A percentile compares a stretch with the other conserved stretches of the same genome.
phyloP scores from a whole-genome alignment of 2,113 vertebrate species.

The Engraulis encrasicolus region DNA sequence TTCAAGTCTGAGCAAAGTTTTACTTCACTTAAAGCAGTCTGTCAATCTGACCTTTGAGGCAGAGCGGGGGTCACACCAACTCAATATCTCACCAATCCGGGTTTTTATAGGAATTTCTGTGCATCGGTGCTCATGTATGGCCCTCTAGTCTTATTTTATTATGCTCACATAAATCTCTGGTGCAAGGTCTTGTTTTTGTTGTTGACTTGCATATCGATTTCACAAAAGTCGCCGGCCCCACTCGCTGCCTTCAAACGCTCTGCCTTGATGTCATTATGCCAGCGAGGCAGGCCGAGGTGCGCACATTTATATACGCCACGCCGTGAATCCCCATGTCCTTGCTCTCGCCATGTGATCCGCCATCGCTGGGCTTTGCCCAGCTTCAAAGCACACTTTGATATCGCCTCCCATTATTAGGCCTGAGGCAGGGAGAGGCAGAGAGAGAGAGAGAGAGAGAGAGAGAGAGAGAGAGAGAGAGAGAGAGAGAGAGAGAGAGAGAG shows the following conservation, averaged over 20 bases:
- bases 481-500: background rate
- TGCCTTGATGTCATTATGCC: conserved; percentile 3
- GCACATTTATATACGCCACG: background rate
- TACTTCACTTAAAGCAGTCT: no score
- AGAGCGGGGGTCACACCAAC: no score
- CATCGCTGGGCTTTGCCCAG: background rate
- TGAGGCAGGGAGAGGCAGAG: background rate
- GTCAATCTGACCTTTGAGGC: no score
- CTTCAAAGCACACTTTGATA: conserved; percentile 5
- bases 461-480: conserved; percentile 25
- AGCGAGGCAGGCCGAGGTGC: background rate
- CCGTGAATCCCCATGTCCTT: background rate
- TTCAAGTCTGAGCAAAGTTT: no score
- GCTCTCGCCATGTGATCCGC: background rate
- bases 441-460: background rate
- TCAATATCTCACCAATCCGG: background rate
- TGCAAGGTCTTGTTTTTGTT: background rate
- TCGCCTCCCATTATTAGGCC: conserved; percentile 1
- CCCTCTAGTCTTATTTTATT: background rate
- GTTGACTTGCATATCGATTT: background rate
- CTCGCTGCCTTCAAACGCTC: background rate
- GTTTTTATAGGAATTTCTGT: background rate
- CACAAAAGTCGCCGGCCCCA: background rate
- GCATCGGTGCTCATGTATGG: background rate
- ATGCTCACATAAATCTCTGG: background rate